A percentile compares a stretch with the other conserved stretches of the same genome.
phyloP scores from a whole-genome alignment of 2,797 vertebrate species.

The Carcharodon carcharias region DNA sequence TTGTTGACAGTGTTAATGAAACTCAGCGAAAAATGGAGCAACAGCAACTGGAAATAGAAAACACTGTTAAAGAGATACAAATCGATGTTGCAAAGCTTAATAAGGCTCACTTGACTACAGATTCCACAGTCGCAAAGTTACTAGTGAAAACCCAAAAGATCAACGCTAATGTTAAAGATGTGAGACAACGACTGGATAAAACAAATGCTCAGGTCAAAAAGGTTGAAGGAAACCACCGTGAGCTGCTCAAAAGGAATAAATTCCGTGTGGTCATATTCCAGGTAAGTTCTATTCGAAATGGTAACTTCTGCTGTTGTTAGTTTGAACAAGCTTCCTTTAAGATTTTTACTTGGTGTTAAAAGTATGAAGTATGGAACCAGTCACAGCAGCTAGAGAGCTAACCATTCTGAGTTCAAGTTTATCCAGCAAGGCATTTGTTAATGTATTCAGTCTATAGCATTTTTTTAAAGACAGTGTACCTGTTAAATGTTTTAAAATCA shows the following conservation, averaged over 20 bases:
- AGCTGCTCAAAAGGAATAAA: conserved; percentile 94
- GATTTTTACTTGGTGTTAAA: not conserved
- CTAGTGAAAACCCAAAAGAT: conserved; percentile 90
- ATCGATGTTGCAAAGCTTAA: conserved; percentile 83
- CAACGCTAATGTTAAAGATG: conserved; percentile 87
- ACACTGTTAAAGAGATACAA: conserved; percentile 80
- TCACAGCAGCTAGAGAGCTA: not conserved
- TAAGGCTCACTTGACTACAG: conserved; percentile 77
- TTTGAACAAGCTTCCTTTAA: not conserved
- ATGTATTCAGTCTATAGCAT: not conserved
- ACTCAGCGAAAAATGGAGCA: conserved; percentile 93
- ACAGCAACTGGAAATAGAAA: conserved; percentile 81
- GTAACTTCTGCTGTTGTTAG: conserved; percentile 6
- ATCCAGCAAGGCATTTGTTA: not conserved
- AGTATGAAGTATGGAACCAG: not conserved
- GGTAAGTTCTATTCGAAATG: conserved; percentile 55
- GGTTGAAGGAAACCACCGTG: conserved; percentile 85
- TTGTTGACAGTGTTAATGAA: conserved; percentile 86
- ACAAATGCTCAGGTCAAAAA: conserved; percentile 77
- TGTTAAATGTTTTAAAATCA: not conserved
- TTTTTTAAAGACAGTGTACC: not conserved
- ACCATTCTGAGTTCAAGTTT: not conserved
- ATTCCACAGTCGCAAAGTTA: conserved; percentile 76
- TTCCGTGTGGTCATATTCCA: conserved; percentile 96
- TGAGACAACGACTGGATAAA: conserved; percentile 81